Percentiles rank a stretch among this genome's conserved stretches.
phyloP scores from a whole-genome alignment of 2,797 vertebrate species.

The Gambusia yucatana region DNA sequence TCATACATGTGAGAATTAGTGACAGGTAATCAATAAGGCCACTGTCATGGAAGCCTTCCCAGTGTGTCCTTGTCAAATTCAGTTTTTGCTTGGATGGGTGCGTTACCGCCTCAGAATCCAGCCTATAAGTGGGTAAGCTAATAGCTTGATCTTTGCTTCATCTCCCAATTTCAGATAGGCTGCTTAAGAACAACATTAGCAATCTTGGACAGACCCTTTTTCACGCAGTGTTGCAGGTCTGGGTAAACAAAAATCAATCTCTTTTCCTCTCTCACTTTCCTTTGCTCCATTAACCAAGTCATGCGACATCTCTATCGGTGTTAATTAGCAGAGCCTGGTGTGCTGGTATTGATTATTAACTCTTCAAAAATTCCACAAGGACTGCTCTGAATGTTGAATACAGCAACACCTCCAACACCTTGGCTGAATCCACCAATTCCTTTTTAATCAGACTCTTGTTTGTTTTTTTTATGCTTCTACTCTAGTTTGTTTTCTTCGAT shows the following conservation, averaged over 20 bases:
- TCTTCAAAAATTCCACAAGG: slow-evolving; percentile 22
- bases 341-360: slow-evolving; percentile 59
- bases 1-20: not conserved
- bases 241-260: slow-evolving; percentile 51
- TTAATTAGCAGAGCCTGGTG: slow-evolving; percentile 49
- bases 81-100: not conserved
- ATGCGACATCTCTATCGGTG: slow-evolving; percentile 43
- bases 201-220: slow-evolving; percentile 13
- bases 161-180: slow-evolving; percentile 20
- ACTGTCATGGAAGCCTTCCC: not conserved
- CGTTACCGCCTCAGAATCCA: not conserved
- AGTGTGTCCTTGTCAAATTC: not conserved
- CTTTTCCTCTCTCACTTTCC: slow-evolving; percentile 22
- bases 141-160: slow-evolving; percentile 15
- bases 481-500: not conserved
- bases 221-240: slow-evolving; percentile 14
- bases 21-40: not conserved
- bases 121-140: not conserved
- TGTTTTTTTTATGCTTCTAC: not conserved
- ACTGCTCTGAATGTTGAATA: slow-evolving; percentile 35
- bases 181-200: slow-evolving; percentile 19
- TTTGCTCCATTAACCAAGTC: slow-evolving; percentile 50
- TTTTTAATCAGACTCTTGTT: not conserved
- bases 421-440: not conserved
- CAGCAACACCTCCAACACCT: not conserved